Percentiles rank a stretch among this genome's conserved stretches.
phyloP scores from a whole-genome alignment of 2,888 invertebrate genomes.

The Halictus quadricinctus region DNA sequence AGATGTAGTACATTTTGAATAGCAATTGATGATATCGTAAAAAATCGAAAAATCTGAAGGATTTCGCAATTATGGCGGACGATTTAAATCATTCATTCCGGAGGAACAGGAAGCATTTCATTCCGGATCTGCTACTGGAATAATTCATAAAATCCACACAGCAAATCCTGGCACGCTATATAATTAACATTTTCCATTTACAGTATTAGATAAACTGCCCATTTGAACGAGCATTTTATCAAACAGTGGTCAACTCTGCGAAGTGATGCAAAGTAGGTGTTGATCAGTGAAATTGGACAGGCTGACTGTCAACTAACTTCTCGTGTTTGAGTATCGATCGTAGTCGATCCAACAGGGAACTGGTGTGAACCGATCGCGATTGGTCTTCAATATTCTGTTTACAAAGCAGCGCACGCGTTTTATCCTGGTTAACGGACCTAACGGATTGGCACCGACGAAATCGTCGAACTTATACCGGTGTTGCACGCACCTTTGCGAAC shows the following conservation, averaged over 20 bases:
- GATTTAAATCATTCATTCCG: background rate
- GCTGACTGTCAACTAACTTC: constrained; percentile 32
- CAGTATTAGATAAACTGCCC: too few species aligned
- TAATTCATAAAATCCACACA: background rate
- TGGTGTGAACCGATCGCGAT: constrained; percentile 6
- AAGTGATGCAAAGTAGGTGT: background rate
- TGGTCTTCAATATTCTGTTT: constrained; percentile 42
- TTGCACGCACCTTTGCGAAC: constrained; percentile 9
- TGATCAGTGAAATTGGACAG: background rate
- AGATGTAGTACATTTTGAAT: background rate
- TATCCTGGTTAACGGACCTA: constrained; percentile 40
- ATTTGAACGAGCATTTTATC: background rate
- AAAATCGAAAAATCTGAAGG: background rate
- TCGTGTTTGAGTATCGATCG: constrained; percentile 50
- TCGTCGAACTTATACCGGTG: constrained; percentile 39
- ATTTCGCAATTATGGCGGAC: background rate
- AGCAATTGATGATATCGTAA: background rate
- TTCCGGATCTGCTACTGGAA: background rate
- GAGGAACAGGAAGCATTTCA: background rate
- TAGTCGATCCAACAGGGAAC: constrained; percentile 29
- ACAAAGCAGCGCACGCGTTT: constrained; percentile 41
- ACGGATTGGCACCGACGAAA: constrained; percentile 1
- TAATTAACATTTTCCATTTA: background rate
- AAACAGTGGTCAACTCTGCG: background rate
- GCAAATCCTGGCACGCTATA: background rate